Evolutionary conservation across 1,140 invertebrate species (phyloP), one percentile per base, ranked within the genome.

Genomic region (Macrostomum lignano): DNA sequence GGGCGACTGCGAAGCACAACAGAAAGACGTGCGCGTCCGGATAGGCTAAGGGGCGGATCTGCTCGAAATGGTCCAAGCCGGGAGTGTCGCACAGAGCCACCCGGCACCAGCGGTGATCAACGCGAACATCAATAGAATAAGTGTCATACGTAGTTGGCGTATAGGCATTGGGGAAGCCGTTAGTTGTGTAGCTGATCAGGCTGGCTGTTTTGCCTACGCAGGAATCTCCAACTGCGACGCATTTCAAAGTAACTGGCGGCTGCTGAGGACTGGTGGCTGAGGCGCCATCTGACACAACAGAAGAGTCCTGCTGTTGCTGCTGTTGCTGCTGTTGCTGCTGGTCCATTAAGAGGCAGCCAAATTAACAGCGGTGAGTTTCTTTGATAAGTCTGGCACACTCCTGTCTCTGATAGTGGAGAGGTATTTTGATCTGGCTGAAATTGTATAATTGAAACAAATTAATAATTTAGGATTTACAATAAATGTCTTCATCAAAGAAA

Each of bases 1-100:
- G 31, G 23, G 13, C 17, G 13, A 32, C 31, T 17, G 31, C n/a
- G 19, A 32, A 32, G n/a, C 31, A 32, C n/a, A 32, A 11, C 20
- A 32, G 20, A 32, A 32, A 32, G 5, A 15, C 24, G 19, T 32
- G 14, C n/a, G 13, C 20, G 23, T 32, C 26, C 5, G 26, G 26
- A 28, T 28, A 28, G 15, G 26, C 26, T 28, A 28, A 28, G 9
- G 19, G n/a, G n/a, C n/a, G n/a, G n/a, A 28, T 28, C 26, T 28
- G 14, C 15, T 15, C 15, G 26, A 28, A 28, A 17, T 17, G 9
- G 19, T 17, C 9, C 19, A 14, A 9, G 15, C 26, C 26, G 15
- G 9, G 15, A 5, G 19, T 15, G 19, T 28, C 19, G 14, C 4
- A 28, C 19, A 15, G 15, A 28, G 19, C 5, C 19, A 28, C 15